A percentile compares a stretch with the other conserved stretches of the same genome.
These are phyloP conservation scores for Brachionus koreanus DNA, from an alignment of 1,140 invertebrate species.

Conservation along the genomic window DNA sequence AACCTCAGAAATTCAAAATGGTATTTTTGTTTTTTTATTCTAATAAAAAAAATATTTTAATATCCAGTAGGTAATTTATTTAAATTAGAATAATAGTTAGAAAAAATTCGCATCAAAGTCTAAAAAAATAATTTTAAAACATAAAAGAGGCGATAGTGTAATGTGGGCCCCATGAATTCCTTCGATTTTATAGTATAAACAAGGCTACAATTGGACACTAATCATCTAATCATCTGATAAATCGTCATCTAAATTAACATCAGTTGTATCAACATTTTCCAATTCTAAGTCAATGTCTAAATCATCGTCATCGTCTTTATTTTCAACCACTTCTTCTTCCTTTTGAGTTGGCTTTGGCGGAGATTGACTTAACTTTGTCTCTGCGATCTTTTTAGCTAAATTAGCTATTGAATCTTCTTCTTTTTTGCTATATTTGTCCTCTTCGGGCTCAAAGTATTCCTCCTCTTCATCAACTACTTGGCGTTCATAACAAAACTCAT, in stretches of 20 bases:
- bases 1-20: too few species aligned
- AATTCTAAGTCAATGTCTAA: constrained; percentile 38
- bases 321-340: neutral
- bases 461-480: neutral
- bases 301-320: constrained; percentile 26
- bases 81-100: constrained; percentile 21
- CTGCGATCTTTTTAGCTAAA: constrained; percentile 24
- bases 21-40: too few species aligned
- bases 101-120: constrained; percentile 38
- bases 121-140: constrained; percentile 18
- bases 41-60: neutral
- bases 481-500: constrained; percentile 56
- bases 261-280: constrained; percentile 40
- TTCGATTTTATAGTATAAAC: neutral
- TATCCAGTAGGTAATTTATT: neutral
- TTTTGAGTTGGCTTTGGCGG: neutral
- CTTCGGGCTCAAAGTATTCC: neutral
- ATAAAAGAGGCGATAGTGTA: neutral
- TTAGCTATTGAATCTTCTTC: constrained; percentile 32
- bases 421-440: constrained; percentile 30
- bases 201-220: neutral
- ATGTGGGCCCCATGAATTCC: neutral
- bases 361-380: constrained; percentile 33
- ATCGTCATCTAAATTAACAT: constrained; percentile 43
- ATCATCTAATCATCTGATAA: constrained; percentile 24